A percentile compares a stretch with the other conserved stretches of the same genome.
These are phyloP conservation scores for Dendrocincla tyrannina DNA, from an alignment of 2,797 vertebrate species.

Conservation along the genomic window DNA sequence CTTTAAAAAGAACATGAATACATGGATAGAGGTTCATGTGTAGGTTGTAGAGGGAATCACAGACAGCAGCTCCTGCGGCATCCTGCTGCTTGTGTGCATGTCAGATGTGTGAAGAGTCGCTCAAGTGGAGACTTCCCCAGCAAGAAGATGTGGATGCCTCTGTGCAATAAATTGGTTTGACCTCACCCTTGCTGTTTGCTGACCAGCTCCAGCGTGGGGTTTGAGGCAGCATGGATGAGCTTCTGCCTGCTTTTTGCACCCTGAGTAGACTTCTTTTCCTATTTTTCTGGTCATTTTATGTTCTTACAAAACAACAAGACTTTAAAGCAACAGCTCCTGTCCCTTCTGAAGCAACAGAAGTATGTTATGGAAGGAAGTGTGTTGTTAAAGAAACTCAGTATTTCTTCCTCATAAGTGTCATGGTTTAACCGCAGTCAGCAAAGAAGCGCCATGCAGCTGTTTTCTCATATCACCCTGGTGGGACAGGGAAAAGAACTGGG, in stretches of 20 bases:
- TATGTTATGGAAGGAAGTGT: not conserved
- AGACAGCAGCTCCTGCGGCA: not conserved
- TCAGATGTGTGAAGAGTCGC: not conserved
- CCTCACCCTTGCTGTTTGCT: not conserved
- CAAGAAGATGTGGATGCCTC: not conserved
- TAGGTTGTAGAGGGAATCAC: not conserved
- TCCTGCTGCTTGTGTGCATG: not conserved
- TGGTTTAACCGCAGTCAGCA: not conserved
- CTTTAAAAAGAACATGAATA: not conserved
- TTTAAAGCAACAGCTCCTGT: not conserved
- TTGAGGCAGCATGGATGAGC: not conserved
- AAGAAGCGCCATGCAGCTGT: not conserved
- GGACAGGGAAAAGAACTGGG: not conserved
- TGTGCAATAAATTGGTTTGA: not conserved
- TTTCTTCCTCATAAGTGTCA: not conserved
- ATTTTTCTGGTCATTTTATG: not conserved
- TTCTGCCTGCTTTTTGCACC: not conserved
- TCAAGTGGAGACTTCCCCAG: not conserved
- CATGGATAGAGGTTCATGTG: not conserved
- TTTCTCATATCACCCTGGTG: accelerated
- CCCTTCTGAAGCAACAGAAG: not conserved
- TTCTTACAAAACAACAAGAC: not conserved
- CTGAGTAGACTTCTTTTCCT: not conserved
- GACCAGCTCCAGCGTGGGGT: not conserved
- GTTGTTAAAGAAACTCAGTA: not conserved